Conservation (phyloP, 2,888 invertebrate genomes). For the Apocheima hispidaria region DNA sequence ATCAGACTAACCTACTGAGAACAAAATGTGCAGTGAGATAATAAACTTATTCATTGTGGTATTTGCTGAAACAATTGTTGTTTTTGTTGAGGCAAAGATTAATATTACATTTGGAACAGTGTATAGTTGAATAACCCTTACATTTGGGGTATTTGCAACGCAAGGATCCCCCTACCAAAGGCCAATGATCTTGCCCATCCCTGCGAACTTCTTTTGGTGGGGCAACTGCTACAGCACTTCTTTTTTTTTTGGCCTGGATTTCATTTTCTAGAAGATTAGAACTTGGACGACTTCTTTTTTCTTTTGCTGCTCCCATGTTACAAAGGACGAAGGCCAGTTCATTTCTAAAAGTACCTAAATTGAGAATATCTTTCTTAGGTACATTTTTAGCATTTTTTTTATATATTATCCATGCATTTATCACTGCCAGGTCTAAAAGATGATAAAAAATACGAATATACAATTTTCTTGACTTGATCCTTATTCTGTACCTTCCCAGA, state of each 20-base stretch:
- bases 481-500: constrained; percentile 52
- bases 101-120: constrained; percentile 42
- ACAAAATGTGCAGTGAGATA: constrained; percentile 32
- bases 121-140: constrained; percentile 44
- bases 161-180: constrained; percentile 40
- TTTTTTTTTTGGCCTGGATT: constrained; percentile 46
- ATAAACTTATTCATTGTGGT: constrained; percentile 32
- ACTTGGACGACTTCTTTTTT: constrained; percentile 46
- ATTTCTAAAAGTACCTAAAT: constrained; percentile 55
- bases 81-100: constrained; percentile 45
- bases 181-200: constrained; percentile 43
- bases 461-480: constrained; percentile 55
- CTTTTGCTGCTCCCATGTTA: constrained; percentile 30
- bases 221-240: constrained; percentile 41
- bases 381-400: constrained; percentile 54
- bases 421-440: constrained; percentile 54
- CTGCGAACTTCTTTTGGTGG: constrained; percentile 43
- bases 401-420: constrained; percentile 57
- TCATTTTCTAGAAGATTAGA: constrained; percentile 43
- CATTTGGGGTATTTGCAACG: constrained; percentile 45
- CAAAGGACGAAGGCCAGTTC: constrained; percentile 48
- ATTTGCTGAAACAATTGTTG: constrained; percentile 41
- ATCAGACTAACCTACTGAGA: constrained; percentile 27
- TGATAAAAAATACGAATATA: constrained; percentile 44
- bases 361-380: constrained; percentile 50